These are phyloP conservation scores for Diacarnus erythraeanus DNA, from an alignment of 37 sponge, comb jelly and placozoan species.

Conservation along the genomic window DNA sequence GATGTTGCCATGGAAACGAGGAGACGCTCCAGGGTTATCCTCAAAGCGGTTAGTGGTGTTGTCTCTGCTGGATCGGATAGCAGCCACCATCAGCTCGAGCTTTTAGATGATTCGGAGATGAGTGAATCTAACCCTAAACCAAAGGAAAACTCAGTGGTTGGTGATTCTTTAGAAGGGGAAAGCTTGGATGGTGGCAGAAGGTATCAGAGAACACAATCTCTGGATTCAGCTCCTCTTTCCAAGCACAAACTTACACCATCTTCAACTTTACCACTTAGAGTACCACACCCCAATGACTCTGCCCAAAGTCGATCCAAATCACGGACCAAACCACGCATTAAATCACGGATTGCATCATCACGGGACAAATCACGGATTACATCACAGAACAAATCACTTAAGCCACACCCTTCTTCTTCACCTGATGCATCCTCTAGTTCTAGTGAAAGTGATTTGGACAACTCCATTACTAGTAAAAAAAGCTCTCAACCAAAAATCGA, in stretches of 20 bases:
- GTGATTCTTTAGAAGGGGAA: no score
- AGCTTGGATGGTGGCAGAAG: no score
- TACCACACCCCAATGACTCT: neutral
- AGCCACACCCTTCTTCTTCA: neutral
- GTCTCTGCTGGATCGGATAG: no score
- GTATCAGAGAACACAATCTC: neutral
- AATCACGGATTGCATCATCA: no score
- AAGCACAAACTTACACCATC: neutral
- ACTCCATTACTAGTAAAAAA: neutral
- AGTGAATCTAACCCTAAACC: neutral
- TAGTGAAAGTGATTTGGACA: neutral
- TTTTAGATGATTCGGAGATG: neutral
- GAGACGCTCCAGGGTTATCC: conserved; percentile 20
- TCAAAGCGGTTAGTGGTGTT: conserved; percentile 16
- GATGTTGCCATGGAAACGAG: conserved; percentile 38
- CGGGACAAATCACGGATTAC: no score
- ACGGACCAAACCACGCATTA: no score
- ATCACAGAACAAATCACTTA: no score
- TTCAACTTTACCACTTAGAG: neutral
- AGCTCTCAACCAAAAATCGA: neutral
- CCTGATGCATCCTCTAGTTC: neutral
- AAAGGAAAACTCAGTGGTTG: no score
- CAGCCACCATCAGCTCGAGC: conserved; percentile 1
- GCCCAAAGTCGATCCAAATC: neutral
- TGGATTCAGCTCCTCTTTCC: neutral